A percentile compares a stretch with the other conserved stretches of the same genome.
Conservation (phyloP, 2,113 vertebrate genomes). For the Odocoileus virginianus region DNA sequence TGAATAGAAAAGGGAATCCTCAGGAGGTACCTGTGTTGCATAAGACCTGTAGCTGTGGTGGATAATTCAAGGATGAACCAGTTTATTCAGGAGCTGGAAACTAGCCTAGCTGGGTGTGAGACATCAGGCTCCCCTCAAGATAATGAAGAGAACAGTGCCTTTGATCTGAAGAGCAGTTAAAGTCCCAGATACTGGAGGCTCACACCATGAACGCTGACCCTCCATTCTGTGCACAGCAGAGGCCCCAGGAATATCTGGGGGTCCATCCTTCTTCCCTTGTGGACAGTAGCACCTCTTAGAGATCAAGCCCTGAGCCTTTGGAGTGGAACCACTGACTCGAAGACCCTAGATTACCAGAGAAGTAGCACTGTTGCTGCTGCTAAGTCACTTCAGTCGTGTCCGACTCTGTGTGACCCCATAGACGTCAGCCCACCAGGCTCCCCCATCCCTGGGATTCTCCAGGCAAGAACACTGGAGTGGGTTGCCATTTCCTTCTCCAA, state of each 20-base stretch:
- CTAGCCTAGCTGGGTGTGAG: neutral
- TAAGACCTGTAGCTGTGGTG: neutral
- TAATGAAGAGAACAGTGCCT: neutral
- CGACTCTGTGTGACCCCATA: no score
- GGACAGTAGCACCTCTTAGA: neutral
- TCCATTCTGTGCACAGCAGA: neutral
- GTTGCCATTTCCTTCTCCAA: no score
- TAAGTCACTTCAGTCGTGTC: no score
- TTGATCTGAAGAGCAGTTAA: neutral
- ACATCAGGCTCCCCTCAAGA: neutral
- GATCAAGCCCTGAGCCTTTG: neutral
- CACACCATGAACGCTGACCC: fast-evolving
- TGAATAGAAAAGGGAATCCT: neutral
- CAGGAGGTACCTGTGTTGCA: neutral
- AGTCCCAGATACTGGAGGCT: neutral
- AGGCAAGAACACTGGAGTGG: no score
- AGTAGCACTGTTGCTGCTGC: no score
- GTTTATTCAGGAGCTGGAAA: neutral
- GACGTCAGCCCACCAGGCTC: no score
- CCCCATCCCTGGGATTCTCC: no score
- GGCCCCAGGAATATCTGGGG: neutral
- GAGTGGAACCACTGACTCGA: neutral
- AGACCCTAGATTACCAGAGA: neutral
- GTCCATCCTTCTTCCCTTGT: neutral
- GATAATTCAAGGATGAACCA: neutral